Conservation (phyloP, 2,113 vertebrate species). For the Sorex araneus region DNA sequence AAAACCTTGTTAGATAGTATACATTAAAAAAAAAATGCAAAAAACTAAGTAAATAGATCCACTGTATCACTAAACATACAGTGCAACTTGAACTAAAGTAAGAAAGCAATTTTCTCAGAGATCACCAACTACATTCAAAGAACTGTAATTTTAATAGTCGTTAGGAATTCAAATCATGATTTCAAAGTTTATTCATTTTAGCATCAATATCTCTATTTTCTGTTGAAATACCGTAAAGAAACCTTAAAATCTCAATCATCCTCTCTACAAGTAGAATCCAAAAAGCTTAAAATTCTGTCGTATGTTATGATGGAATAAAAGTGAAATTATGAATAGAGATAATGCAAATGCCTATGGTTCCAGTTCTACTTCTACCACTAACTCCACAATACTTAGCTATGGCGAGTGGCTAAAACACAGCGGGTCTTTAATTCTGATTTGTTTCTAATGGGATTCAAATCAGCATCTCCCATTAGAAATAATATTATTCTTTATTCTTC, state of each 20-base stretch:
- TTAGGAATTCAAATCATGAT: not conserved
- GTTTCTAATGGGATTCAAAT: slow-evolving; percentile 1
- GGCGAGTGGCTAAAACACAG: not conserved
- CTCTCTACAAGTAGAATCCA: not conserved
- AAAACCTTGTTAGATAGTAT: not conserved
- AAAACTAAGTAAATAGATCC: not conserved
- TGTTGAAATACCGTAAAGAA: too few relatives aligned
- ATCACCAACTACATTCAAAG: not conserved
- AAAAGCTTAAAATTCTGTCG: not conserved
- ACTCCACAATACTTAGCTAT: not conserved
- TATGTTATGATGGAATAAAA: not conserved
- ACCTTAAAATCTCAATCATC: not conserved
- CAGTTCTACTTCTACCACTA: not conserved
- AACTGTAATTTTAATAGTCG: not conserved
- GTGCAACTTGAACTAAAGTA: not conserved
- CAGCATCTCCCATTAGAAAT: not conserved
- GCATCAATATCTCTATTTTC: too few relatives aligned
- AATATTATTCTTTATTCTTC: not conserved
- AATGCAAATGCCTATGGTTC: not conserved
- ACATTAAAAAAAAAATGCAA: not conserved
- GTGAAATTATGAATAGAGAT: not conserved
- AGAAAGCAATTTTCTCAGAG: slow-evolving; percentile 12
- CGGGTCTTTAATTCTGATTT: not conserved
- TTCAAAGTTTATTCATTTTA: not conserved
- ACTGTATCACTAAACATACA: not conserved